phyloP scores from a whole-genome alignment of 1,140 invertebrate species.

The Dendrolimus punctatus region DNA sequence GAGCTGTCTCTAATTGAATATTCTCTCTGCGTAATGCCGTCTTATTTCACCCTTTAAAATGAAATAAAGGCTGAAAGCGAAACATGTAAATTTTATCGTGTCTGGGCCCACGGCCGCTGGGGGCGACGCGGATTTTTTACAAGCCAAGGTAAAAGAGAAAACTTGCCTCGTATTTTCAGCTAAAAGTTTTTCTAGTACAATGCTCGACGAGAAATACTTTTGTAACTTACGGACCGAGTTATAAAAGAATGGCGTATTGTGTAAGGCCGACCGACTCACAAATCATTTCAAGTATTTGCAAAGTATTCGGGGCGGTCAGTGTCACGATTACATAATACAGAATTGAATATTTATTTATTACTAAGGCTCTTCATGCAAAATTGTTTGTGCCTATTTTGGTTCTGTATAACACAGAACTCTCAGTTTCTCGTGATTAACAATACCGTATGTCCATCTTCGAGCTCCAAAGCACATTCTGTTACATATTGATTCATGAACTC shows the following conservation, averaged over 20 bases:
- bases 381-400: too few relatives aligned
- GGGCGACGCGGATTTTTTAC: conserved; percentile 50
- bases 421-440: too few relatives aligned
- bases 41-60: conserved; percentile 68
- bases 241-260: conserved; percentile 52
- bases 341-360: too few relatives aligned
- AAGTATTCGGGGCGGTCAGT: conserved; percentile 26
- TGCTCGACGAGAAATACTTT: conserved; percentile 52
- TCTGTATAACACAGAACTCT: too few relatives aligned
- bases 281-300: conserved; percentile 42
- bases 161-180: conserved; percentile 61
- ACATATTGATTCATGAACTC: too few relatives aligned
- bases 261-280: conserved; percentile 35
- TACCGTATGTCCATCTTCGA: too few relatives aligned
- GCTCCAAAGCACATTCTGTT: too few relatives aligned
- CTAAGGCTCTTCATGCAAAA: too few relatives aligned
- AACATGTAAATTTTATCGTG: conserved; percentile 69
- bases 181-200: conserved; percentile 55
- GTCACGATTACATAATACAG: conserved; percentile 16
- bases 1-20: conserved; percentile 66
- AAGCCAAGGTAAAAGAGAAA: conserved; percentile 49
- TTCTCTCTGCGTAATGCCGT: conserved; percentile 62
- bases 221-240: conserved; percentile 52
- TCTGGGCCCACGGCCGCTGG: conserved; percentile 42
- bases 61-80: conserved; percentile 64